Evolutionary conservation across 2,113 vertebrate species (phyloP).

Genomic region (Gulo gulo): DNA sequence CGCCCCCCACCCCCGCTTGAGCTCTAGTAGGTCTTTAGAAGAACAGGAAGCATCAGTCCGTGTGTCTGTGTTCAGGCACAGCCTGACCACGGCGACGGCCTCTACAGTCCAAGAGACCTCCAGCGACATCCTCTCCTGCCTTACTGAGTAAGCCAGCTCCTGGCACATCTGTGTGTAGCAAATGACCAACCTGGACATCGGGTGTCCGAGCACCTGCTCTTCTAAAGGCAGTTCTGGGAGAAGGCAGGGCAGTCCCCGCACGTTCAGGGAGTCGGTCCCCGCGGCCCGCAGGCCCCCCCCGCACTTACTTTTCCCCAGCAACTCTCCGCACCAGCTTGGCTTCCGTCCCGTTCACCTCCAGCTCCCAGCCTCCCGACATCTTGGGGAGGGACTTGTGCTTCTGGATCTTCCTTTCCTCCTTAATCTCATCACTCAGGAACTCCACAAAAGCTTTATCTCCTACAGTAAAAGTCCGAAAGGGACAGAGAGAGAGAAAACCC

Average conservation of each 20-base stretch:
- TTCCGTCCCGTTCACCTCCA: conserved; percentile 92
- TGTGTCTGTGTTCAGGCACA: neutral
- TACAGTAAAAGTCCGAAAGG: conserved; percentile 61
- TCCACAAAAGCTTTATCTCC: conserved; percentile 95
- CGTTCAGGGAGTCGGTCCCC: neutral
- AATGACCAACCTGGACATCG: neutral
- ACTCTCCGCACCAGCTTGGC: conserved; percentile 88
- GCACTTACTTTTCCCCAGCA: conserved; percentile 90
- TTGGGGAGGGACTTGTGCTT: conserved; percentile 92
- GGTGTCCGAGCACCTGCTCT: neutral
- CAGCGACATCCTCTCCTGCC: neutral
- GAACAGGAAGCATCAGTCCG: accelerated
- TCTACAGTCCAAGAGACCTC: neutral
- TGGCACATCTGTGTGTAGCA: neutral
- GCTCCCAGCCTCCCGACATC: conserved; percentile 94
- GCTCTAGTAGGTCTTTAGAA: neutral
- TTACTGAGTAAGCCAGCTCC: neutral
- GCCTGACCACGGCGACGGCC: neutral
- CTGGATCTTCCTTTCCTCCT: conserved; percentile 96
- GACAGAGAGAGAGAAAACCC: neutral
- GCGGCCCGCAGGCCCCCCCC: too few relatives aligned
- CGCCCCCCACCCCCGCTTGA: too few relatives aligned
- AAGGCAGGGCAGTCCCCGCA: neutral
- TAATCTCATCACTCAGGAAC: conserved; percentile 93
- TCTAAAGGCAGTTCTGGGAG: neutral